Evolutionary conservation across 2,797 vertebrate species (phyloP), one percentile per base, ranked within the genome.

Genomic region (Microchirus variegatus): DNA sequence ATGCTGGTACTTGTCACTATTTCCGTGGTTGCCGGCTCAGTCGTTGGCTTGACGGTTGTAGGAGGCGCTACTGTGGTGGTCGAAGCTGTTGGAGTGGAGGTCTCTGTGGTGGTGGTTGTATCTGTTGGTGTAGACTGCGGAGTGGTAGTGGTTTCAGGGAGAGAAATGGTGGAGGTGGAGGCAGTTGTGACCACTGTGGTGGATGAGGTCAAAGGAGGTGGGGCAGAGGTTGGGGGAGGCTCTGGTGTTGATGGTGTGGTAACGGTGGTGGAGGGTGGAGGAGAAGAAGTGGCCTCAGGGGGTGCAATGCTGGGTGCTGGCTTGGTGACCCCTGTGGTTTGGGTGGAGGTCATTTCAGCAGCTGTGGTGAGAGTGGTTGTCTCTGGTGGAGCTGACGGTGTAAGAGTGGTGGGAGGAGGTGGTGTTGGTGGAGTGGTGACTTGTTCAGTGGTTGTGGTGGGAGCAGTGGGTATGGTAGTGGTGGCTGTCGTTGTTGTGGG

Each of bases 401-500:
- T 0, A 18, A 0, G 60, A 69, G 83, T 79, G 43, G 75, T 75
- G 7, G 70, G 55, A 44, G 78, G 66, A 74, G 78, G 47, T 53
- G 57, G 42, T 56, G 57, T 67, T 16, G 55, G 22, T 10, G 44
- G 49, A 55, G 73, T 57, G 26, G 78, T 83, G 52, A 81, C 60
- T 22, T 16, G 55, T 48, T 77, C 75, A 42, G 70, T 53, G 16
- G 44, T 46, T 10, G 44, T 11, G 4, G 44, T 46, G 16, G 4
- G 4, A 3, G 6, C 14, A 13, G 5, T 42, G 61, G 83, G 44
- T 26, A 67, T 46, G 5, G 72, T 60, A 2, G 83, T 79, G 9
- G 69, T 43, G n/a, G 75, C 74, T 69, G 81, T 70, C 2, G 72
- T 36, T 26, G 78, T 80, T 70, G 86, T 79, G 40, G 82, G 44